Evolutionary conservation across 23 tunicate genomes (phyloP).

Genomic region (Diplosoma virens): DNA sequence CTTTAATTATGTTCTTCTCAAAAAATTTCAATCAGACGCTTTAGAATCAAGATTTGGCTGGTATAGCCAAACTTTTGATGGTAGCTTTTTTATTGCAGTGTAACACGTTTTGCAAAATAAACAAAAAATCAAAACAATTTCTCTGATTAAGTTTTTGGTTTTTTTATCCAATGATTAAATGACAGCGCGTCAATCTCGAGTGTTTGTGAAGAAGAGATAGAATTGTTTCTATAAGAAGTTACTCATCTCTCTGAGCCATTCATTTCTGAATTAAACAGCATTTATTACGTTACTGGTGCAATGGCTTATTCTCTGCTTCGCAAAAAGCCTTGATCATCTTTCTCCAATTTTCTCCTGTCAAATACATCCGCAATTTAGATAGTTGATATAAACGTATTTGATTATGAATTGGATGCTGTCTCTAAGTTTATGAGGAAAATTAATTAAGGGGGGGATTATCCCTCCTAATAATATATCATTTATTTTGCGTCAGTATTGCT

Average conservation of each 20-base stretch:
- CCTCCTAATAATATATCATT: conserved; percentile 24
- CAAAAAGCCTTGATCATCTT: conserved; percentile 7
- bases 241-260: background rate
- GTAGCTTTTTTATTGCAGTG: conserved; percentile 17
- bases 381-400: conserved; percentile 5
- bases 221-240: conserved; percentile 6
- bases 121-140: conserved; percentile 30
- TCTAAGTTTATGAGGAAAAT: conserved; percentile 24
- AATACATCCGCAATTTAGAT: background rate
- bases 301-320: conserved; percentile 27
- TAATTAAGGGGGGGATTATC: conserved; percentile 9
- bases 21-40: conserved; percentile 29
- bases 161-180: conserved; percentile 7
- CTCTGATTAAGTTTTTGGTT: conserved; percentile 20
- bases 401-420: background rate
- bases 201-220: conserved; percentile 10
- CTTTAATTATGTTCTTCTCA: conserved; percentile 12
- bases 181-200: background rate
- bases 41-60: conserved; percentile 21
- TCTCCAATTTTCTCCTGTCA: conserved; percentile 6
- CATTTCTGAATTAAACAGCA: conserved; percentile 1
- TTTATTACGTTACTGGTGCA: conserved; percentile 29
- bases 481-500: conserved; percentile 9
- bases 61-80: conserved; percentile 16
- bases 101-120: conserved; percentile 13